Percentiles rank a stretch among this genome's conserved stretches.
These are phyloP conservation scores for Acyrthosiphon pisum DNA, from an alignment of 1,140 invertebrate species.

Conservation along the genomic window DNA sequence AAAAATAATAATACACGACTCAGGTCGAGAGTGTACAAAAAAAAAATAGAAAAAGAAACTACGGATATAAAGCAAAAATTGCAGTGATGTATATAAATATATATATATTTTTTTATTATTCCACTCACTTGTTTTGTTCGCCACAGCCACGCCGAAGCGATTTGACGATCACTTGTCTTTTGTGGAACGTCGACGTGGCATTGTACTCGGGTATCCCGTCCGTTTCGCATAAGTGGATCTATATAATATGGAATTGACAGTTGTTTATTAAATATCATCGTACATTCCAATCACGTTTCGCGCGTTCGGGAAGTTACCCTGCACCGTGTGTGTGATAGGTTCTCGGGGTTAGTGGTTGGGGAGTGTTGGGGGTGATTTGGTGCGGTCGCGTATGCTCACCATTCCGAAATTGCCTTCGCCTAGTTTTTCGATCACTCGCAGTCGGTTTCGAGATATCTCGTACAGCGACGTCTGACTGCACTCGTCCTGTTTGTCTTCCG, in stretches of 20 bases:
- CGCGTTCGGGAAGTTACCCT: background rate
- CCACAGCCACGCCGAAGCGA: conserved; percentile 75
- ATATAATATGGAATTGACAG: conserved; percentile 60
- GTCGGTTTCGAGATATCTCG: conserved; percentile 81
- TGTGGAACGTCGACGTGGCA: conserved; percentile 68
- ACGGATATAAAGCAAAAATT: background rate
- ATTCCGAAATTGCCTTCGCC: conserved; percentile 88
- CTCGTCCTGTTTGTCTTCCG: conserved; percentile 71
- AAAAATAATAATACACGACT: background rate
- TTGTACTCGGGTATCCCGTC: conserved; percentile 74
- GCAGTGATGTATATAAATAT: background rate
- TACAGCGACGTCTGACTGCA: conserved; percentile 66
- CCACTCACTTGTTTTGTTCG: conserved; percentile 71
- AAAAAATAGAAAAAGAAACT: background rate
- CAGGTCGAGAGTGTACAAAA: background rate
- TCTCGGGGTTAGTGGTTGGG: background rate
- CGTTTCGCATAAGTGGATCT: conserved; percentile 79
- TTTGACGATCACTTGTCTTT: conserved; percentile 76
- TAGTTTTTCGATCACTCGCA: conserved; percentile 83
- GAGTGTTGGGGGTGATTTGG: background rate
- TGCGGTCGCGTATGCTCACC: conserved; percentile 68
- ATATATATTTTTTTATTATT: background rate
- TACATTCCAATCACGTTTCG: conserved; percentile 41
- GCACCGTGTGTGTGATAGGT: background rate
- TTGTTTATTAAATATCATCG: conserved; percentile 43